phyloP scores from a whole-genome alignment of 2,888 invertebrate genomes.

The Limenitis arthemis region DNA sequence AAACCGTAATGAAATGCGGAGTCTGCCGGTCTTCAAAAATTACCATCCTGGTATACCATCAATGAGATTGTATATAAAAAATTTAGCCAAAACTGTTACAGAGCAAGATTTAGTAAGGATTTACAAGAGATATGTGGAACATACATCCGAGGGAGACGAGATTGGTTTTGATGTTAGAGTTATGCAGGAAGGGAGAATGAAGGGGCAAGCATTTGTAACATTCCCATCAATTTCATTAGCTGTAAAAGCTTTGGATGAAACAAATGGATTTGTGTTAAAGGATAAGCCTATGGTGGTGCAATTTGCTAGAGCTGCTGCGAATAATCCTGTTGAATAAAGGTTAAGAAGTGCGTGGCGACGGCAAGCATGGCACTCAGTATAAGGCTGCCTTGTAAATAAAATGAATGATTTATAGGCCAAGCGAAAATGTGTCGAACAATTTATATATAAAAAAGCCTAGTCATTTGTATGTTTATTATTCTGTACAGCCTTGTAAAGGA shows the following conservation, averaged over 20 bases:
- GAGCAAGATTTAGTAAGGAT: slow-evolving; percentile 82
- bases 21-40: slow-evolving; percentile 87
- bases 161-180: slow-evolving; percentile 79
- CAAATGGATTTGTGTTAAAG: slow-evolving; percentile 89
- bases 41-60: slow-evolving; percentile 87
- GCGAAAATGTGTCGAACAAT: too few species aligned
- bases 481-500: too few species aligned
- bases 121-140: slow-evolving; percentile 76
- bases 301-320: slow-evolving; percentile 75
- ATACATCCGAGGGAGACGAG: slow-evolving; percentile 49
- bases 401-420: too few species aligned
- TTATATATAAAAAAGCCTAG: too few species aligned
- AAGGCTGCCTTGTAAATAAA: too few species aligned
- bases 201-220: slow-evolving; percentile 95
- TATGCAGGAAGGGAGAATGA: slow-evolving; percentile 97
- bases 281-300: slow-evolving; percentile 94
- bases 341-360: background rate
- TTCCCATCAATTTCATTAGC: slow-evolving; percentile 80
- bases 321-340: slow-evolving; percentile 47
- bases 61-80: slow-evolving; percentile 92
- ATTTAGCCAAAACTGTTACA: slow-evolving; percentile 86
- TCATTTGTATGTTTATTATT: too few species aligned
- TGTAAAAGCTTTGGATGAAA: slow-evolving; percentile 83
- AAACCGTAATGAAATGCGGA: slow-evolving; percentile 77
- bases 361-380: too few species aligned